Conservation (phyloP, 2,113 vertebrate genomes). For the Lampris incognitus region DNA sequence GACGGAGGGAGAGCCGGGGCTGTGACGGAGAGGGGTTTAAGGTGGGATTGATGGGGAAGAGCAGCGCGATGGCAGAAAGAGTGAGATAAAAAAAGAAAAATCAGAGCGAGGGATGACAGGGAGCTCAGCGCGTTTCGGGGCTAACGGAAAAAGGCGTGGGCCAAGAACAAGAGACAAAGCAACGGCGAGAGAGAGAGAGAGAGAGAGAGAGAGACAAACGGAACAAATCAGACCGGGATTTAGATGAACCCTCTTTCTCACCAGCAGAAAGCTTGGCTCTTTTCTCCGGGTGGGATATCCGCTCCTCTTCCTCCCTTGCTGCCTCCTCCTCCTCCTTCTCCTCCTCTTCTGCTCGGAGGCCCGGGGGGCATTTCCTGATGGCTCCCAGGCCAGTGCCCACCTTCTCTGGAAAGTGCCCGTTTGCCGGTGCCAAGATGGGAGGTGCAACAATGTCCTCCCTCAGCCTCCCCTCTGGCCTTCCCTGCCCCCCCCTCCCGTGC, state of each 20-base stretch:
- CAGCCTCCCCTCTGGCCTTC: conserved; percentile 33
- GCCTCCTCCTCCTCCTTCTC: conserved; percentile 60
- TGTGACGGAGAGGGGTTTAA: conserved; percentile 52
- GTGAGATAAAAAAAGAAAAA: conserved; percentile 4
- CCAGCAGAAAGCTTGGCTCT: conserved; percentile 61
- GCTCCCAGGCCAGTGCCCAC: conserved; percentile 75
- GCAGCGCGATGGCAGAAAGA: conserved; percentile 34
- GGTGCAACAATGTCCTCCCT: conserved; percentile 54
- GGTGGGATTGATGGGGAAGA: conserved; percentile 69
- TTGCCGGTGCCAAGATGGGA: conserved; percentile 49
- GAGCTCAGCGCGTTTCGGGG: conserved; percentile 17
- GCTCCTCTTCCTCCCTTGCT: conserved; percentile 51
- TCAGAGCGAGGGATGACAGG: conserved; percentile 30
- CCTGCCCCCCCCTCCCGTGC: conserved; percentile 37
- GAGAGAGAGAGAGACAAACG: not conserved
- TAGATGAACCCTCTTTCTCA: conserved; percentile 36
- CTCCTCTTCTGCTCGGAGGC: conserved; percentile 80
- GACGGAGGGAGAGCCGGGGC: conserved; percentile 30
- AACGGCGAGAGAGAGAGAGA: conserved; percentile 18
- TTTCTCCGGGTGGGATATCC: conserved; percentile 62
- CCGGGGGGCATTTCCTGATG: conserved; percentile 85
- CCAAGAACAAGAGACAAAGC: conserved; percentile 23
- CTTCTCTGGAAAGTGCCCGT: conserved; percentile 64
- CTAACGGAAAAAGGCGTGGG: conserved; percentile 13
- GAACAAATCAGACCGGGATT: not conserved